Evolutionary conservation across 1,140 invertebrate species (phyloP), one percentile per base, ranked within the genome.

Genomic region (Triops cancriformis): DNA sequence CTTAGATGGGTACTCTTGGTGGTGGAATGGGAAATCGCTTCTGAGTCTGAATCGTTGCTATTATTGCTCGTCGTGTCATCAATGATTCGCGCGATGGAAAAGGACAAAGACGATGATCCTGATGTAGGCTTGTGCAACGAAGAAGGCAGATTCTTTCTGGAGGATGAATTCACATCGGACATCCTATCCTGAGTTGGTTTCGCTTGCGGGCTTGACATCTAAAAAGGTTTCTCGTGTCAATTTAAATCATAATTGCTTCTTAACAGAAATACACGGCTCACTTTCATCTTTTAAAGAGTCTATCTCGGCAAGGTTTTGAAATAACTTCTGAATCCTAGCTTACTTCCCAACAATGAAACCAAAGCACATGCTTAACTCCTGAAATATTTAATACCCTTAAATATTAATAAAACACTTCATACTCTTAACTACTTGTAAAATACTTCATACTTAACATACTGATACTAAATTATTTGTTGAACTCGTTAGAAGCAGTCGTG

Each of bases 51-150:
- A 9, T 64, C 51, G 51, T 64, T 64, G 51, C 51, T 41, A 7
- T 73, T 73, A 1, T 26, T 41, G n/a, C n/a, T 41, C 18, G 77
- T 37, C 31, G 72, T n/a, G 26, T 74, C 74, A n/a, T 78, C 72
- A 11, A 78, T 78, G 72, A 78, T 42, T 72, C 77, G 77, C 18
- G 77, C 77, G 64, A 78, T 78, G 37, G 77, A 78, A 23, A 78
- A 78, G n/a, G 77, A 78, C 43, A 78, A 28, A 23, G 73, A 73
- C 0, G 73, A 64, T n/a, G 51, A 18, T 64, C 51, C 51, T 64
- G 51, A 64, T 6, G n/a, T 64, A 23, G 51, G 23, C 51, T 64
- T 64, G 51, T 64, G 51, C 18, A 64, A 64, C 18, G 51, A 64
- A 6, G 51, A n/a, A 0, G 51, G 10, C 5, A 23, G n/a, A 64